phyloP scores from a whole-genome alignment of 2,113 vertebrate genomes.

The Bubo blakistoni region DNA sequence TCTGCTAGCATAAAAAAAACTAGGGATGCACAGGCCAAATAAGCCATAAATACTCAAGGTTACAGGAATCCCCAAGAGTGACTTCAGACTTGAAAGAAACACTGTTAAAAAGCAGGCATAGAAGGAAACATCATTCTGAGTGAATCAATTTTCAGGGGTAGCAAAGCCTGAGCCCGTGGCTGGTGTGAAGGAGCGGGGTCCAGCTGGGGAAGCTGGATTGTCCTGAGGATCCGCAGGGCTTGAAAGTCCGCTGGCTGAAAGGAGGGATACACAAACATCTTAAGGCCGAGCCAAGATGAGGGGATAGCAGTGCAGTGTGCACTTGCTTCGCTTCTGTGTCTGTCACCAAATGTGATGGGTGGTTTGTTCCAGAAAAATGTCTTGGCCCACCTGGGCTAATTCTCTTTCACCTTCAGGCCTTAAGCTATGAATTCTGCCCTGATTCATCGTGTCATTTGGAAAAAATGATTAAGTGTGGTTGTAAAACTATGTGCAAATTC shows the following conservation, averaged over 20 bases:
- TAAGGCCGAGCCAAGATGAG: too few relatives aligned
- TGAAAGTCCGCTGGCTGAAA: neutral
- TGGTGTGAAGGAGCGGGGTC: neutral
- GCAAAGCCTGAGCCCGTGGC: neutral
- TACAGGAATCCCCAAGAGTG: neutral
- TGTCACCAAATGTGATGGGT: neutral
- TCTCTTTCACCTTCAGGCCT: neutral
- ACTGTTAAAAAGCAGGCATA: neutral
- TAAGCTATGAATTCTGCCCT: neutral
- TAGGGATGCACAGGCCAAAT: neutral
- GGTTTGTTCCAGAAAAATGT: neutral
- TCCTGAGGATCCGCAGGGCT: neutral
- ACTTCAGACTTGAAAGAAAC: neutral
- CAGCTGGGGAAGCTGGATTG: neutral
- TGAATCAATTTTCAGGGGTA: neutral
- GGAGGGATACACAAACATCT: accelerated
- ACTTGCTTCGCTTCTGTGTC: neutral
- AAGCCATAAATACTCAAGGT: neutral
- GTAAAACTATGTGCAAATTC: neutral
- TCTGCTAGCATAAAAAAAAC: accelerated
- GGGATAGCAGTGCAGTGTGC: neutral
- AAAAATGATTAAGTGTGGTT: neutral
- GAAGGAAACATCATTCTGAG: neutral
- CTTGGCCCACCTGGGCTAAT: neutral
- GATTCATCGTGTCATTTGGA: neutral